A percentile compares a stretch with the other conserved stretches of the same genome.
These are phyloP conservation scores for human DNA, from an alignment of 2,113 vertebrate species.

Conservation along the genomic window DNA sequence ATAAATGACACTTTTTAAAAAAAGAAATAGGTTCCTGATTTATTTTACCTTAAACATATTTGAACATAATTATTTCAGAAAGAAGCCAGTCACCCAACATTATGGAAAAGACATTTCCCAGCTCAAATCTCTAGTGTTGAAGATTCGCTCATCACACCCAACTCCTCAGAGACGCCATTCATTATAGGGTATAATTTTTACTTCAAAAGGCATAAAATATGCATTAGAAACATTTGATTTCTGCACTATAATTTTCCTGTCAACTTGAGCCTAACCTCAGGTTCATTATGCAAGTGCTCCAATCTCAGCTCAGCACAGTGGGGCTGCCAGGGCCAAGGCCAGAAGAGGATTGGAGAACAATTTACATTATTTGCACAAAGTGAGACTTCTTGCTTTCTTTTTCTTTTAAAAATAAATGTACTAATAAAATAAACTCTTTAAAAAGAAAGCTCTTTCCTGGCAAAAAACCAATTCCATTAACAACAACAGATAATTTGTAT, in stretches of 20 bases:
- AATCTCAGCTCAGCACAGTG: neutral
- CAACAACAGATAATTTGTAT: neutral
- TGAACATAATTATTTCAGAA: conserved; percentile 43
- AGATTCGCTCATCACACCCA: conserved; percentile 50
- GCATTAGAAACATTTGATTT: conserved; percentile 63
- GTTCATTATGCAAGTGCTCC: conserved; percentile 48
- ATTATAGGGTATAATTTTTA: conserved; percentile 75
- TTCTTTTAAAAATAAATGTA: conserved; percentile 48
- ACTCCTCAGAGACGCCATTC: conserved; percentile 53
- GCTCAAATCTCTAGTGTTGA: conserved; percentile 32
- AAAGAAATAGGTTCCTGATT: neutral
- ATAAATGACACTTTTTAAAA: neutral
- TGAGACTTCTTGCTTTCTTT: neutral
- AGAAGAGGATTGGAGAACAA: neutral
- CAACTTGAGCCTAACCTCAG: conserved; percentile 62
- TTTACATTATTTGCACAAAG: conserved; percentile 47
- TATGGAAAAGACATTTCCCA: neutral
- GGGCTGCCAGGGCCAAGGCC: neutral
- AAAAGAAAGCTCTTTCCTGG: neutral
- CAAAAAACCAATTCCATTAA: conserved; percentile 7
- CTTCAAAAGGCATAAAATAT: conserved; percentile 75
- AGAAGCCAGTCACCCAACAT: conserved; percentile 51
- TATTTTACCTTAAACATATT: conserved; percentile 27
- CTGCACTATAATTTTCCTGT: conserved; percentile 72
- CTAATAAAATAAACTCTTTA: conserved; percentile 28